Evolutionary conservation across 1,140 invertebrate species (phyloP).

Genomic region (Megalonaias nervosa): DNA sequence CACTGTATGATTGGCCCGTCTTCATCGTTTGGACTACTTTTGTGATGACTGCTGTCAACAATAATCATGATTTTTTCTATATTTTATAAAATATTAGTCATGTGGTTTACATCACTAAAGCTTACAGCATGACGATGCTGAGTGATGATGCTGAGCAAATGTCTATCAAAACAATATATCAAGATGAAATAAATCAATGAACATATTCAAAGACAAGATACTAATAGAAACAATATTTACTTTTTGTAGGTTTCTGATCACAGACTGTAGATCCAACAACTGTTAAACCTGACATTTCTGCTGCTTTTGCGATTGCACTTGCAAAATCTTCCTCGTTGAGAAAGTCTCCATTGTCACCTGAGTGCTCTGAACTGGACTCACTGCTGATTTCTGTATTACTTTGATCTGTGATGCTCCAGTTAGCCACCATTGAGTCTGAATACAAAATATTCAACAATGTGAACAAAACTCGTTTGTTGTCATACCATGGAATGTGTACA

Average conservation of each 20-base stretch:
- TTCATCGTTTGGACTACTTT: no score
- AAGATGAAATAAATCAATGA: background rate
- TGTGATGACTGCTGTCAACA: no score
- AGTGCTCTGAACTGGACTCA: background rate
- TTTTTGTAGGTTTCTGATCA: slow-evolving; percentile 45
- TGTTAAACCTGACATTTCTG: slow-evolving; percentile 68
- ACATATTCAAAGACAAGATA: background rate
- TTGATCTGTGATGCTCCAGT: slow-evolving; percentile 31
- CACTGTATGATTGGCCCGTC: no score
- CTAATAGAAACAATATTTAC: background rate
- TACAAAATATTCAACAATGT: background rate
- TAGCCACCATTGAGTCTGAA: slow-evolving; percentile 32
- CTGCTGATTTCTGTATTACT: slow-evolving; percentile 33
- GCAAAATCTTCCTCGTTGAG: slow-evolving; percentile 64
- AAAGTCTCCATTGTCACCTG: slow-evolving; percentile 20
- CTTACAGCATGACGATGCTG: no score
- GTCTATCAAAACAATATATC: background rate
- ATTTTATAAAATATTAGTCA: no score
- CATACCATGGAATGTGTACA: background rate
- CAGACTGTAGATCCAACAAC: slow-evolving; percentile 62
- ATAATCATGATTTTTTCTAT: no score
- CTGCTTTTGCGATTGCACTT: slow-evolving; percentile 67
- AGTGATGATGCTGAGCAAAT: background rate
- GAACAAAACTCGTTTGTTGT: background rate
- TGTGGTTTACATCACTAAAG: no score